Evolutionary conservation across 2,888 invertebrate species (phyloP).

Genomic region (Drosophila dives): DNA sequence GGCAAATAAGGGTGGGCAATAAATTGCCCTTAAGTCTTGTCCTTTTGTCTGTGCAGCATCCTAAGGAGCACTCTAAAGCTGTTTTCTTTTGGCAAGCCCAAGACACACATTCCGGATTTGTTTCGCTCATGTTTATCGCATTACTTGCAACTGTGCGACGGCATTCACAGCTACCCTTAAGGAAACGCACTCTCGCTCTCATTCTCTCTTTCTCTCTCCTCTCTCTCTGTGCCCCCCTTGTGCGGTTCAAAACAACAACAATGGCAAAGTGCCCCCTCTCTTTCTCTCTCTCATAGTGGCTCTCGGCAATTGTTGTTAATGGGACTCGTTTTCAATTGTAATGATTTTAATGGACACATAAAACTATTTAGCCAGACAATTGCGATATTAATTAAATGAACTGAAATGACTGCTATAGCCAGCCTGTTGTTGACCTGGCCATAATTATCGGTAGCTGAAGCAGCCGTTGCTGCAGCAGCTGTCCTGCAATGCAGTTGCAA

Average conservation of each 20-base stretch:
- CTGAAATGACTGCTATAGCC: conserved; percentile 8
- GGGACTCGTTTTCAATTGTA: conserved; percentile 39
- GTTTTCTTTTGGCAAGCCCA: conserved; percentile 17
- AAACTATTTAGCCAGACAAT: conserved; percentile 46
- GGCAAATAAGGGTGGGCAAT: conserved; percentile 53
- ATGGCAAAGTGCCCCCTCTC: conserved; percentile 15
- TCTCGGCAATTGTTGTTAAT: conserved; percentile 49
- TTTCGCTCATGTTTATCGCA: conserved; percentile 35
- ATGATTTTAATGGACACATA: conserved; percentile 59
- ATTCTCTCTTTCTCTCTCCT: conserved; percentile 1
- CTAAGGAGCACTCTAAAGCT: conserved; percentile 48
- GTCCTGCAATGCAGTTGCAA: conserved; percentile 48
- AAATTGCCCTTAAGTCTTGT: conserved; percentile 44
- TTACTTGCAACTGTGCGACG: conserved; percentile 31
- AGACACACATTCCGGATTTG: conserved; percentile 46
- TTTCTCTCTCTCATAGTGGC: conserved; percentile 13
- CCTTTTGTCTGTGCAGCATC: conserved; percentile 41
- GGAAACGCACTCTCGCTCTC: conserved; percentile 1
- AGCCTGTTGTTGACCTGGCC: conserved; percentile 16
- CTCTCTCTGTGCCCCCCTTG: conserved; percentile 1
- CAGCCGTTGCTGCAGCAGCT: conserved; percentile 36
- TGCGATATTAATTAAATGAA: conserved; percentile 15
- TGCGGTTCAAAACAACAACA: conserved; percentile 26
- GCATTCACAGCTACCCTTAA: conserved; percentile 51
- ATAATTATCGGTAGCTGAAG: conserved; percentile 11